Evolutionary conservation across 2,888 invertebrate species (phyloP).

Genomic region (Orthonychiurus folsomi): DNA sequence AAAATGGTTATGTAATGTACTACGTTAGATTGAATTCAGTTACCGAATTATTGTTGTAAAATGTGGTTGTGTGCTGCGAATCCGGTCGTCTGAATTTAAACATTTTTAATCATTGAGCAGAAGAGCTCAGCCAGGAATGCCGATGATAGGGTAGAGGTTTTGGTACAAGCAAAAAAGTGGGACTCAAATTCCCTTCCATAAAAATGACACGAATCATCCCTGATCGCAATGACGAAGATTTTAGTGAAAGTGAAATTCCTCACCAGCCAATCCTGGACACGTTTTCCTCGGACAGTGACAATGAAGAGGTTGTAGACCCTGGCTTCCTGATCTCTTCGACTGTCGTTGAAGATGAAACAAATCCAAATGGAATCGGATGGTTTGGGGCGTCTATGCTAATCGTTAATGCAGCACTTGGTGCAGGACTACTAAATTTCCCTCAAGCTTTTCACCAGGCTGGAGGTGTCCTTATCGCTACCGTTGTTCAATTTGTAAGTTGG

Average conservation of each 20-base stretch:
- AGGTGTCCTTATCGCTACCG: conserved; percentile 49
- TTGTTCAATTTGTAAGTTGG: conserved; percentile 48
- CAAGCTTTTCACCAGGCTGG: conserved; percentile 54
- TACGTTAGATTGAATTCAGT: no score
- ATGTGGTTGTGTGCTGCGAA: no score
- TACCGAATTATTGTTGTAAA: no score
- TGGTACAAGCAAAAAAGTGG: conserved; percentile 11
- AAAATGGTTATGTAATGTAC: no score
- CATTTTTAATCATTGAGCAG: neutral
- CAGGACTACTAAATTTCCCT: conserved; percentile 56
- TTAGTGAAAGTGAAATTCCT: neutral
- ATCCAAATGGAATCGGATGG: conserved; percentile 24
- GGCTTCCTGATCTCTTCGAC: neutral
- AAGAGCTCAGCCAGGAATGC: neutral
- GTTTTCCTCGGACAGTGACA: neutral
- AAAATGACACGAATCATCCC: neutral
- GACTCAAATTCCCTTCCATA: neutral
- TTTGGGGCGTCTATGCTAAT: conserved; percentile 43
- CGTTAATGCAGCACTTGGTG: conserved; percentile 49
- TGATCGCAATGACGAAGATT: neutral
- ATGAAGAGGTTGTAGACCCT: conserved; percentile 6
- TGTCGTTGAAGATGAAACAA: conserved; percentile 5
- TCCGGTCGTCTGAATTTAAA: neutral
- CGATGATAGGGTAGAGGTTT: neutral
- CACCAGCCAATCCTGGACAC: neutral